Evolutionary conservation across 1,140 invertebrate genomes (phyloP), one percentile per base, ranked within the genome.

Genomic region (Mesaphorura yosii): DNA sequence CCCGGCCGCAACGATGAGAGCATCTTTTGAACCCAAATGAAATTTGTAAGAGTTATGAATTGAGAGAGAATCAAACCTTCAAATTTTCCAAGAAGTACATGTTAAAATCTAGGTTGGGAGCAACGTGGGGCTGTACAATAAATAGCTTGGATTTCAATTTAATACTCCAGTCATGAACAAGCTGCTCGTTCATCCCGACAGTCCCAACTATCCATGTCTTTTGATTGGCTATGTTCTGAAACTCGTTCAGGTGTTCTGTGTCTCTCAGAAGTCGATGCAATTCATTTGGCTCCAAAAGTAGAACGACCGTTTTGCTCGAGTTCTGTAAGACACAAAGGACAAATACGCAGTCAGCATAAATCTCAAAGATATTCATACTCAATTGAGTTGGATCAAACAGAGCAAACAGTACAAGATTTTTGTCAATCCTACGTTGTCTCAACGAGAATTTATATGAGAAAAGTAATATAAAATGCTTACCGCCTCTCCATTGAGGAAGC

Each of bases 161-260:
- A 7, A 17, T 39, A 37, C 56, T 62, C 56, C 56, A 62, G 29
- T 62, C 56, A 38, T 47, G 20, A 14, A 45, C 51, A n/a, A 58
- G 27, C 3, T 62, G 56, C 17, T 53, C 38, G 42, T 62, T 54
- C 25, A 62, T 27, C 5, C 54, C 54, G 2, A 62, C 60, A 23
- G 60, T 56, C 2, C 60, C 60, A 14, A 62, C 38, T 52, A 62
- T 62, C 60, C 60, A 62, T 20, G 60, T 31, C 42, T 59, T 62
- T 28, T 53, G 25, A 22, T 40, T 39, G 38, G 38, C 39, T n/a
- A 62, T 22, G 41, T 46, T 27, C 38, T 48, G 34, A 22, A 62
- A 52, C 39, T 57, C 42, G 0, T n/a, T 44, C 7, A 47, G 25
- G 25, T 29, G 25, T 7, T 51, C 44, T 10, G 49, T 28, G n/a